These are phyloP conservation scores for Callaeas wilsoni DNA, from an alignment of 2,113 vertebrate genomes.

Conservation along the genomic window DNA sequence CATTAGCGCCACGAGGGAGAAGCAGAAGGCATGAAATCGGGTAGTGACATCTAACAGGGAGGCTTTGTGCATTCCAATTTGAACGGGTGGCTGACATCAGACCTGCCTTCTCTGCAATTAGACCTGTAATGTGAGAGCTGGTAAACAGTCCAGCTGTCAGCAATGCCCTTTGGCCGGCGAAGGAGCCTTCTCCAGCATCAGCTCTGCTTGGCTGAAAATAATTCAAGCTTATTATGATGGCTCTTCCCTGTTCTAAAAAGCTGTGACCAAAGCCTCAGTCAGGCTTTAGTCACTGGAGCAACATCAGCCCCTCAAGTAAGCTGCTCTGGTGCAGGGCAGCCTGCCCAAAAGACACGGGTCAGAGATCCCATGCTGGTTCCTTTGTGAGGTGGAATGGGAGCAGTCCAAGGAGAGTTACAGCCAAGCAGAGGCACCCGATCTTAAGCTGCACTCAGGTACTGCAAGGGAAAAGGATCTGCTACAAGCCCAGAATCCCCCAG, in stretches of 20 bases:
- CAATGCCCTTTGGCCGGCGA: not conserved
- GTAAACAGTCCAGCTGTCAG: conserved; percentile 25
- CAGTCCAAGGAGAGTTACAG: not conserved
- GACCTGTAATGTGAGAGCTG: conserved; percentile 47
- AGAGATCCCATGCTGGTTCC: not conserved
- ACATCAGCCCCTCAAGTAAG: not conserved
- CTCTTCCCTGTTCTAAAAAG: not conserved
- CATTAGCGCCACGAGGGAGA: not conserved
- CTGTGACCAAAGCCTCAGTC: not conserved
- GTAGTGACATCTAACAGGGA: not conserved
- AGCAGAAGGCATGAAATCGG: not conserved
- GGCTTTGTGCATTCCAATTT: not conserved
- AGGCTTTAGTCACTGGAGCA: not conserved
- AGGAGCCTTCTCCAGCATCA: conserved; percentile 16
- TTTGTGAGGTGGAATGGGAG: not conserved
- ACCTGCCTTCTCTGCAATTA: conserved; percentile 31
- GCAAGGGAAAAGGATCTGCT: not conserved
- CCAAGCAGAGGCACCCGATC: not conserved
- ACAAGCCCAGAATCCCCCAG: not conserved
- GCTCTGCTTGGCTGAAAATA: not conserved
- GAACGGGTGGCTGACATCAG: not conserved
- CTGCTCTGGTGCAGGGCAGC: not conserved
- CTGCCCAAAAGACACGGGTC: not conserved
- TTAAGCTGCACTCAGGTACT: not conserved
- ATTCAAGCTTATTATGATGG: not conserved